These are phyloP conservation scores for Halyomorpha halys DNA, from an alignment of 1,140 invertebrate species.

Conservation along the genomic window DNA sequence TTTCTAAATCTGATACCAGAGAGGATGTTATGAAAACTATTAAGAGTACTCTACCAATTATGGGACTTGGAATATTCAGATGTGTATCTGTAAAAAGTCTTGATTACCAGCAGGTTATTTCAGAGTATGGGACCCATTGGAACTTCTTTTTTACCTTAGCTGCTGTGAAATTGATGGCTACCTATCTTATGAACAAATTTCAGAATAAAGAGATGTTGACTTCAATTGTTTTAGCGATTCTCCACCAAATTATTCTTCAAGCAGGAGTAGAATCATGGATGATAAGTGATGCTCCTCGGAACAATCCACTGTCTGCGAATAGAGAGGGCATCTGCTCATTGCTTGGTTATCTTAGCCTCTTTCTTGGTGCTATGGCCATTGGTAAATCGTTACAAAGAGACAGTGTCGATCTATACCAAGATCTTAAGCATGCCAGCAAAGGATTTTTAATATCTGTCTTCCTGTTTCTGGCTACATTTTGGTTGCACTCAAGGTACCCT, in stretches of 20 bases:
- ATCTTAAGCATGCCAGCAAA: slow-evolving; percentile 34
- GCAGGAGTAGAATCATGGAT: slow-evolving; percentile 59
- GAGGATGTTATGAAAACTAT: slow-evolving; percentile 30
- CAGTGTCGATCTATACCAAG: slow-evolving; percentile 29
- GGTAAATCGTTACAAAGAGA: slow-evolving; percentile 47
- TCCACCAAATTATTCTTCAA: slow-evolving; percentile 60
- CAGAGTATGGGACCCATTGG: slow-evolving; percentile 93
- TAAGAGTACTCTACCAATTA: slow-evolving; percentile 39
- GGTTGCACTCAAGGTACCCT: slow-evolving; percentile 40
- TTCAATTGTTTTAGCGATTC: slow-evolving; percentile 42
- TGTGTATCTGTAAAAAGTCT: slow-evolving; percentile 49
- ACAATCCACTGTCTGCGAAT: slow-evolving; percentile 66
- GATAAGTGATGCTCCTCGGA: slow-evolving; percentile 45
- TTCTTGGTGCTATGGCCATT: slow-evolving; percentile 59
- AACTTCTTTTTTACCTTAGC: slow-evolving; percentile 94
- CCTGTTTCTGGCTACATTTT: slow-evolving; percentile 40
- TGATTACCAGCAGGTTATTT: slow-evolving; percentile 75
- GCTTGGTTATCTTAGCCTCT: slow-evolving; percentile 73
- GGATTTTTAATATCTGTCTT: slow-evolving; percentile 37
- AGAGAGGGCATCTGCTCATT: slow-evolving; percentile 79
- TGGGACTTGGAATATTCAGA: slow-evolving; percentile 60
- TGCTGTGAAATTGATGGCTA: slow-evolving; percentile 62
- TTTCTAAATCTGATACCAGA: background rate
- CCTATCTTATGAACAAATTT: slow-evolving; percentile 43
- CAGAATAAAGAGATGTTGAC: slow-evolving; percentile 40